Base-by-base conservation (phyloP, 2,888 invertebrate species). In the Leptinotarsa peninsularis region DNA sequence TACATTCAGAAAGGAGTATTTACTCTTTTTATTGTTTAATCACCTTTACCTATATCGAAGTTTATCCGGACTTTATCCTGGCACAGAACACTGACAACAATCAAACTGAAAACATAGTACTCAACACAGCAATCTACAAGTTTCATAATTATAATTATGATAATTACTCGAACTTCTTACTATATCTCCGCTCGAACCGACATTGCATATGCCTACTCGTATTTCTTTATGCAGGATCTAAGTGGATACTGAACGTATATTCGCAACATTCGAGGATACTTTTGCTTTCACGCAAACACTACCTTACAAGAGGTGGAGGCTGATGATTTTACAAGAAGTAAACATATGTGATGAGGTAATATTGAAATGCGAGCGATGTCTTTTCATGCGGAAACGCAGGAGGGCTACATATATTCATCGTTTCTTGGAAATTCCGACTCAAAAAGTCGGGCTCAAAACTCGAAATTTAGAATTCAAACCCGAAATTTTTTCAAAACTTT, bases 21-120 rank as follows among this genome's bases (percentile, higher is more conserved):
- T 17, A 5, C 50, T 52, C 52, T 5, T 52, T 43, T n/a, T 52
- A n/a, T 7, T 52, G 52, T 17, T 52, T 15, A 4, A 52, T 15
- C 15, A 52, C 14, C 58, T 14, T 73, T 60, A 73, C 68, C 73
- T 58, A 67, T 49, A 54, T 70, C 69, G 15, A 74, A 72, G 52
- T 60, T 58, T 27, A 69, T 74, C 54, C 54, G 49, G 50, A 69
- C 63, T 54, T 63, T 74, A 43, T 74, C 74, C 67, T 74, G 74
- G 21, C 70, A 33, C 60, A 43, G 4, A 18, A 74, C 74, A 70
- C 70, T 17, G 17, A 52, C 68, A 14, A 52, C 21, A 15, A 66
- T 5, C 3, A 74, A 43, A 54, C 54, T 13, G 60, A 66, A 56
- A 56, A 74, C 27, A 23, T 13, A 52, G 67, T 52, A 58, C 54